These are phyloP conservation scores for Amazona finschi DNA, from an alignment of 2,797 vertebrate species.

Conservation along the genomic window DNA sequence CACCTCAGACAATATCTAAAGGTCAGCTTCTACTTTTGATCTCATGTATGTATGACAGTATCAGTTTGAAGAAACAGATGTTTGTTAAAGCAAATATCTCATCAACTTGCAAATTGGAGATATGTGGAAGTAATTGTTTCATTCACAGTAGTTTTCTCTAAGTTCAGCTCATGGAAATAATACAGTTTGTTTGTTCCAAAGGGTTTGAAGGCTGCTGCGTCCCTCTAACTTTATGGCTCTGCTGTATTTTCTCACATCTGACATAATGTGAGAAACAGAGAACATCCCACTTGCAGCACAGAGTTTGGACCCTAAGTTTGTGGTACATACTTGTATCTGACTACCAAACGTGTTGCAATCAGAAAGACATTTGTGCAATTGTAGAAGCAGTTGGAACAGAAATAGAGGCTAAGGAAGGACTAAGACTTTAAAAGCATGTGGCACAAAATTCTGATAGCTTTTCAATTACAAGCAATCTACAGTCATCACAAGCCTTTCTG, in stretches of 20 bases:
- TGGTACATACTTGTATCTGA: background rate
- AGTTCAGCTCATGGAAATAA: background rate
- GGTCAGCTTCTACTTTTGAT: background rate
- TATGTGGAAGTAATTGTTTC: background rate
- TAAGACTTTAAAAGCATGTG: background rate
- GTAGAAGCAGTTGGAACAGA: background rate
- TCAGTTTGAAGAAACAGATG: background rate
- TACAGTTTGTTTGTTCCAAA: background rate
- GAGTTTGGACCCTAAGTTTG: background rate
- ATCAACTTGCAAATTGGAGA: background rate
- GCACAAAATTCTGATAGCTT: background rate
- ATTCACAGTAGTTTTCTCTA: background rate
- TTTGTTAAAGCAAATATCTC: background rate
- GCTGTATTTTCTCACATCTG: background rate
- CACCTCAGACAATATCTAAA: background rate
- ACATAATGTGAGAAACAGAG: background rate
- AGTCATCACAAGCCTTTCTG: background rate
- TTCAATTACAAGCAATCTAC: background rate
- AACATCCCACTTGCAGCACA: background rate
- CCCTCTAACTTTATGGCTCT: background rate
- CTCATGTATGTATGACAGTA: rapidly evolving
- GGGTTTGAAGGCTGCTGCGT: background rate
- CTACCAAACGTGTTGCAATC: background rate
- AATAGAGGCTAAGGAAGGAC: background rate
- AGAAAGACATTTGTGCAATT: background rate